These are phyloP conservation scores for Ischnus inquisitorius DNA, from an alignment of 2,888 invertebrate genomes.

Conservation along the genomic window DNA sequence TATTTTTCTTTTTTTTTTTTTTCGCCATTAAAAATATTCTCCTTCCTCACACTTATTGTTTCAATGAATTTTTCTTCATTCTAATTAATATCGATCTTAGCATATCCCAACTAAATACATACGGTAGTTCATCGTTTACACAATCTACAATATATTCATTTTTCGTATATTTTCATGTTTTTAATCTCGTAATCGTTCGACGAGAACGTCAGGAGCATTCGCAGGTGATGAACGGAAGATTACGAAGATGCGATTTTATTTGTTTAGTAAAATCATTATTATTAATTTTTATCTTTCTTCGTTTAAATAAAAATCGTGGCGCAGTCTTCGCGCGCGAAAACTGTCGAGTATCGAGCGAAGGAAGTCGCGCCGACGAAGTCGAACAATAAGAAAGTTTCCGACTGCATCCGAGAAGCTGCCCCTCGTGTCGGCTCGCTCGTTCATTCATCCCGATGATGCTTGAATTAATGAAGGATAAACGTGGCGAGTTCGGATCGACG, in stretches of 20 bases:
- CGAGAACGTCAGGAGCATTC: slow-evolving; percentile 44
- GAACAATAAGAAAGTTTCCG: slow-evolving; percentile 54
- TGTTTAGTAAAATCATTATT: not conserved
- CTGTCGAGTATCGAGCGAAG: slow-evolving; percentile 40
- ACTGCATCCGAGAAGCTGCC: slow-evolving; percentile 14
- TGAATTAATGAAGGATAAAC: slow-evolving; percentile 52
- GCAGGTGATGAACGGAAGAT: slow-evolving; percentile 44
- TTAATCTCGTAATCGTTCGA: slow-evolving; percentile 28
- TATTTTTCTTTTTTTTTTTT: too few relatives aligned
- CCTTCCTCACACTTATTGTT: not conserved
- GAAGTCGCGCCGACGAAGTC: slow-evolving; percentile 39
- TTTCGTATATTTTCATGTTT: slow-evolving; percentile 28
- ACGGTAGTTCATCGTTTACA: slow-evolving; percentile 23
- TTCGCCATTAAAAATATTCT: slow-evolving; percentile 34
- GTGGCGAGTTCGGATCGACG: not conserved
- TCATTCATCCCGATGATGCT: slow-evolving; percentile 38
- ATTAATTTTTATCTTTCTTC: not conserved
- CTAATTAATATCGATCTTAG: not conserved
- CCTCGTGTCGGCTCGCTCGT: slow-evolving; percentile 18
- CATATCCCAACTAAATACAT: slow-evolving; percentile 4
- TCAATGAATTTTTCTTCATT: not conserved
- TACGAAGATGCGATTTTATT: slow-evolving; percentile 23
- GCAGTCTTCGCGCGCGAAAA: not conserved
- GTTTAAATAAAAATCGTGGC: slow-evolving; percentile 18
- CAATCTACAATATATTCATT: not conserved